Conservation (phyloP, 2,113 vertebrate genomes). For the Petaurus breviceps region DNA sequence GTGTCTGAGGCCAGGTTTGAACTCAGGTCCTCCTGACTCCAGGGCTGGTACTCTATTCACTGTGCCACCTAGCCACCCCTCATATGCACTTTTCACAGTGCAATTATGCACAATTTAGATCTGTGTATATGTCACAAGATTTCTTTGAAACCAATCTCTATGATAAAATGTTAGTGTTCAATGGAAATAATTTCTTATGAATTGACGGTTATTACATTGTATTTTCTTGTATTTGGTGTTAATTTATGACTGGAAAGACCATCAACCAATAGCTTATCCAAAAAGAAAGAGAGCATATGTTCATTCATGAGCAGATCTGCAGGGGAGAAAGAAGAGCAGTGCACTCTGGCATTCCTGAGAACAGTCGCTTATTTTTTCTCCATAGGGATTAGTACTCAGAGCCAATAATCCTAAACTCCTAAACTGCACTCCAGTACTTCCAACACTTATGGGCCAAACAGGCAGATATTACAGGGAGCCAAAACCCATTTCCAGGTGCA, state of each 20-base stretch:
- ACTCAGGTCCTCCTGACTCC: too few relatives aligned
- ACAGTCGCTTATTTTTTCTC: too few relatives aligned
- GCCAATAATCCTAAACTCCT: neutral
- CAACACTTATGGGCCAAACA: too few relatives aligned
- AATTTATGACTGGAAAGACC: neutral
- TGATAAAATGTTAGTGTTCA: neutral
- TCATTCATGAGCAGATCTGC: neutral
- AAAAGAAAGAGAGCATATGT: neutral
- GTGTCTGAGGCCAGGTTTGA: too few relatives aligned
- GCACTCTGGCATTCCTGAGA: neutral
- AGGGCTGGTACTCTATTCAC: too few relatives aligned
- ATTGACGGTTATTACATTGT: neutral
- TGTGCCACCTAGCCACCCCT: too few relatives aligned
- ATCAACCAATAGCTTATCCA: neutral
- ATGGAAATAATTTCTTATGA: neutral
- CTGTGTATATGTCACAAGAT: neutral
- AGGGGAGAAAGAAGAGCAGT: neutral
- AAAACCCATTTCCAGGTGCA: too few relatives aligned
- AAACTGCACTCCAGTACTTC: neutral
- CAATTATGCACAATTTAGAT: neutral
- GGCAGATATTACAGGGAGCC: too few relatives aligned
- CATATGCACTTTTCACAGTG: neutral
- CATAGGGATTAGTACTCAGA: too few relatives aligned
- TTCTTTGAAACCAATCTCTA: neutral
- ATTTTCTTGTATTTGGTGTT: neutral